Conservation (phyloP, 2,888 invertebrate genomes). For the Lasioglossum zephyrum region DNA sequence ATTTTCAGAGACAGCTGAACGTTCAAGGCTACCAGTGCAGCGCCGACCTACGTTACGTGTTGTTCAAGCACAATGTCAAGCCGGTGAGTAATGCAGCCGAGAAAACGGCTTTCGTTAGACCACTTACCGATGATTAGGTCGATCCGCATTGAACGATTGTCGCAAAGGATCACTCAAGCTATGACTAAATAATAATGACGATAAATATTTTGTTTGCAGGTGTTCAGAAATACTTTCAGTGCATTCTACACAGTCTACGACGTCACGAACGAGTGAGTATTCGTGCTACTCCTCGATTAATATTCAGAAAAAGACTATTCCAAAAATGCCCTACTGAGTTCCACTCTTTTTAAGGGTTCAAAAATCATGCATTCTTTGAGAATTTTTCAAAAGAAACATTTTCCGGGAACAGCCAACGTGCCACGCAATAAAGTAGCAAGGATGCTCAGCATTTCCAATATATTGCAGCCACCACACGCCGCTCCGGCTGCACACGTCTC, state of each 20-base stretch:
- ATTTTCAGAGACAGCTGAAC: constrained; percentile 92
- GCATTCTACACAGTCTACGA: constrained; percentile 96
- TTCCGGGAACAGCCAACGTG: not conserved
- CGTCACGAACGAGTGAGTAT: constrained; percentile 94
- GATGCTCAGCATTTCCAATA: not conserved
- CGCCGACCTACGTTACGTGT: constrained; percentile 93
- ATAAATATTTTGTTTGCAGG: constrained; percentile 86
- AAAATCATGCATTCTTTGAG: not conserved
- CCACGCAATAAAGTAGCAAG: not conserved
- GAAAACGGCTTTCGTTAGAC: not conserved
- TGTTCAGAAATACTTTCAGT: constrained; percentile 93
- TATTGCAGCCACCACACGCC: constrained; percentile 91
- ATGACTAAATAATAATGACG: not conserved
- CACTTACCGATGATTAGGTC: not conserved
- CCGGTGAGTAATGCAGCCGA: constrained; percentile 87
- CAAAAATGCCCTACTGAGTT: not conserved
- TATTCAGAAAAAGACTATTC: not conserved
- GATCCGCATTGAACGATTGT: not conserved
- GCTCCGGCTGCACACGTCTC: constrained; percentile 91
- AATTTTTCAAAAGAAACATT: not conserved
- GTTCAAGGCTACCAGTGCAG: constrained; percentile 95
- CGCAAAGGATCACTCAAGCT: not conserved
- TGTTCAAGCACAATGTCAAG: constrained; percentile 95
- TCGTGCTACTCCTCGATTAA: not conserved
- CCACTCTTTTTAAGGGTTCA: not conserved